Percentiles rank a stretch among this genome's conserved stretches.
Evolutionary conservation across 2,797 vertebrate genomes (phyloP).

Genomic region (Poecilia wingei): DNA sequence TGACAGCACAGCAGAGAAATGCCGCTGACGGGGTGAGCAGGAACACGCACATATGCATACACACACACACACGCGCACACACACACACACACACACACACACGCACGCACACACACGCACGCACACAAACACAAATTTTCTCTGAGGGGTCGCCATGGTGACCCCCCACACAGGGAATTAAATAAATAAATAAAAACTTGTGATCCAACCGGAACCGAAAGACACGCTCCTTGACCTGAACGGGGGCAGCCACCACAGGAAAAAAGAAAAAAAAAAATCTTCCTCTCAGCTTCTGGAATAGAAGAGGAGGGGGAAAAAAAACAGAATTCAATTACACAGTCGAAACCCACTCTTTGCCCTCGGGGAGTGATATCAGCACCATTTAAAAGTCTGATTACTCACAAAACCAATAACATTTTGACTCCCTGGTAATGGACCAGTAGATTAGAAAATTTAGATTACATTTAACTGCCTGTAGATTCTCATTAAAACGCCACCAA

Average conservation of each 20-base stretch:
- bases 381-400: conserved; percentile 88
- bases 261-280: conserved; percentile 57
- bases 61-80: neutral
- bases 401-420: conserved; percentile 88
- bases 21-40: conserved; percentile 61
- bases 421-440: conserved; percentile 85
- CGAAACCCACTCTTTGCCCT: conserved; percentile 76
- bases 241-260: conserved; percentile 63
- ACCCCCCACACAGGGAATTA: conserved; percentile 48
- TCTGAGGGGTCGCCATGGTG: conserved; percentile 74
- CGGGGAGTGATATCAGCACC: conserved; percentile 81
- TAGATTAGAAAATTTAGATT: conserved; percentile 89
- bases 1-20: conserved; percentile 75
- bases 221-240: conserved; percentile 68
- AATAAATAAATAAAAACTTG: conserved; percentile 59
- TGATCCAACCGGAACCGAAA: conserved; percentile 71
- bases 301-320: conserved; percentile 51
- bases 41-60: conserved; percentile 51
- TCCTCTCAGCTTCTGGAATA: conserved; percentile 60
- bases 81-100: conserved; percentile 41
- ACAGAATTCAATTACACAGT: conserved; percentile 84
- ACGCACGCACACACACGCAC: conserved; percentile 27
- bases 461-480: conserved; percentile 88
- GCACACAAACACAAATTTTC: conserved; percentile 32
- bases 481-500: conserved; percentile 99